A percentile compares a stretch with the other conserved stretches of the same genome.
Evolutionary conservation across 1,140 invertebrate genomes (phyloP).

Genomic region (Caerostris darwini): DNA sequence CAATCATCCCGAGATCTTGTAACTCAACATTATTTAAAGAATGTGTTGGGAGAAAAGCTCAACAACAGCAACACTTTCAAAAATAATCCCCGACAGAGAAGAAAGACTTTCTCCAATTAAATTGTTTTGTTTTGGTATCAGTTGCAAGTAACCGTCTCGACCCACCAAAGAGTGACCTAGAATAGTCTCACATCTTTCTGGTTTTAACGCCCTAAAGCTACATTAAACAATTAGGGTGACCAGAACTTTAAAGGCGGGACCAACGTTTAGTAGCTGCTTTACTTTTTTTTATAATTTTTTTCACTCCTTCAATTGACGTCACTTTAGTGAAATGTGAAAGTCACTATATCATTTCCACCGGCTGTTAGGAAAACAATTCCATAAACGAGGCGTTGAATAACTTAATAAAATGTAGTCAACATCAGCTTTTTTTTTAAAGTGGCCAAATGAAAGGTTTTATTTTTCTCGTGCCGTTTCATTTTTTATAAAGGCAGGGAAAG

Average conservation of each 20-base stretch:
- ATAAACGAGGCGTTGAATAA: no score
- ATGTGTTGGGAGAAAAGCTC: not conserved
- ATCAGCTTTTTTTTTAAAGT: not conserved
- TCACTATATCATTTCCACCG: not conserved
- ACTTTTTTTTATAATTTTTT: not conserved
- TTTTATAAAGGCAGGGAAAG: not conserved
- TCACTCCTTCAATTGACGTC: not conserved
- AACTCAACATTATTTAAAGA: not conserved
- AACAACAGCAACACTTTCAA: not conserved
- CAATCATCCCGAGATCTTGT: not conserved
- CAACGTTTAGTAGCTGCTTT: not conserved
- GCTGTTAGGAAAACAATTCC: not conserved
- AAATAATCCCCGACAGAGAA: not conserved
- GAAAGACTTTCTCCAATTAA: not conserved
- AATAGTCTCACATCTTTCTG: conserved; percentile 1
- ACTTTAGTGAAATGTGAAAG: not conserved
- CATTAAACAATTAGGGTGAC: not conserved
- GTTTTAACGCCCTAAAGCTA: not conserved
- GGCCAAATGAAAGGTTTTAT: not conserved
- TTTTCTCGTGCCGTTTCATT: not conserved
- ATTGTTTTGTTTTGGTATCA: not conserved
- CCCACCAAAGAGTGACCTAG: not conserved
- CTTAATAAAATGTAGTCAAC: not conserved
- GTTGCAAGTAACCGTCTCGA: not conserved
- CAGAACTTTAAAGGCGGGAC: not conserved